Evolutionary conservation across 2,888 invertebrate species (phyloP), one percentile per base, ranked within the genome.

Genomic region (Chalcosyrphus nemorum): DNA sequence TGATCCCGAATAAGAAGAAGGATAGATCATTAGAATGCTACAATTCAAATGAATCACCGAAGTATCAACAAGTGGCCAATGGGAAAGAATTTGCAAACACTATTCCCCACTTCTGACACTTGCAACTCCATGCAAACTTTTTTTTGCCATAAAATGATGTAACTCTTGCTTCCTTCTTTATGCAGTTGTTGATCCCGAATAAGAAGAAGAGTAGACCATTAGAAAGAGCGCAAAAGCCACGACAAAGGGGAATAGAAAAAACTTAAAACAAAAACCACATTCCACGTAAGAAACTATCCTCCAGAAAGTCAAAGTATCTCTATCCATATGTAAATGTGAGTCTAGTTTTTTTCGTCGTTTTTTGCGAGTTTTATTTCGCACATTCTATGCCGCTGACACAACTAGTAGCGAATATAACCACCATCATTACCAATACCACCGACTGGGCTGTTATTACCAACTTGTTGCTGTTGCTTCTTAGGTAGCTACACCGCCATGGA

Each of bases 261-360:
- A 56, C n/a, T 24, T 43, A 63, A 50, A 24, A 71, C 59, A 41
- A 65, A 72, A 77, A 80, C 43, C 56, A 70, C 84, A 78, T 80
- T 74, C 84, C 72, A 57, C 68, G 54, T 50, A 63, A 43, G 59
- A 61, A 66, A 78, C 74, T 66, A 61, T 76, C 70, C 47, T 80
- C 74, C 50, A 81, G 52, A 78, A 57, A 71, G 63, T 63, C 43
- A 27, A 77, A 32, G 68, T 47, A 74, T 68, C 82, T 59, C 66
- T 68, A 63, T 47, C 29, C 35, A 27, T 70, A 84, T 84, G 82
- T 74, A 70, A 84, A 80, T 84, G 63, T 70, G 43, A 56, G 15
- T 52, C 45, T 50, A 54, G 50, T 47, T 29, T 43, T 45, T 66
- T 45, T 50, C 59, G 50, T 47, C 21, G 35, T 45, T 66, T 45